A percentile compares a stretch with the other conserved stretches of the same genome.
Conservation (phyloP, 1,140 invertebrate genomes). For the Hyphantria cunea region DNA sequence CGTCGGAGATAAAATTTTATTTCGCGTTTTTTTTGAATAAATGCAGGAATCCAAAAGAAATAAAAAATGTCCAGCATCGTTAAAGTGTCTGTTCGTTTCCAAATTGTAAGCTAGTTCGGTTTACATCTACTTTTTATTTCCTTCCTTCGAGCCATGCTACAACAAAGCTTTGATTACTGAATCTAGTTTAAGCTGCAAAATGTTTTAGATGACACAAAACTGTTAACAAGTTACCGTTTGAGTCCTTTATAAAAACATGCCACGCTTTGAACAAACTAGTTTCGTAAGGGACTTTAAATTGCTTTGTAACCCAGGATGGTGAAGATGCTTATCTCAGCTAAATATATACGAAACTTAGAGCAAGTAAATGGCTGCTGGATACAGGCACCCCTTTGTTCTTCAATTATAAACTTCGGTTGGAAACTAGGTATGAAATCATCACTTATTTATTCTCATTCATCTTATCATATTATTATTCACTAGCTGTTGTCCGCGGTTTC, state of each 20-base stretch:
- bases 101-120: not conserved
- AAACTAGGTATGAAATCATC: too few species aligned
- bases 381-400: slow-evolving; percentile 1
- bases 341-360: not conserved
- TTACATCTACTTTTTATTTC: too few species aligned
- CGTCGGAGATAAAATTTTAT: too few species aligned
- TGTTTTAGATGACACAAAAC: slow-evolving; percentile 1
- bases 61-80: too few species aligned
- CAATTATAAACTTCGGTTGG: not conserved
- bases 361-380: not conserved
- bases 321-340: not conserved
- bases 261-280: slow-evolving; percentile 15
- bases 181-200: not conserved
- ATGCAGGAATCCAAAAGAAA: too few species aligned
- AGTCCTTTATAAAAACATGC: slow-evolving; percentile 13
- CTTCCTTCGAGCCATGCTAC: too few species aligned
- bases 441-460: too few species aligned
- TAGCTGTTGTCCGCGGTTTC: too few species aligned
- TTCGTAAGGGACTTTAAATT: slow-evolving; percentile 20
- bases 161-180: not conserved
- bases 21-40: too few species aligned
- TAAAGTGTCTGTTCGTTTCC: not conserved
- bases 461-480: too few species aligned
- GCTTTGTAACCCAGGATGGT: slow-evolving; percentile 12
- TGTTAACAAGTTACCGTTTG: slow-evolving; percentile 1